A percentile compares a stretch with the other conserved stretches of the same genome.
Conservation (phyloP, 2,113 vertebrate genomes). For the Gymnarchus niloticus region DNA sequence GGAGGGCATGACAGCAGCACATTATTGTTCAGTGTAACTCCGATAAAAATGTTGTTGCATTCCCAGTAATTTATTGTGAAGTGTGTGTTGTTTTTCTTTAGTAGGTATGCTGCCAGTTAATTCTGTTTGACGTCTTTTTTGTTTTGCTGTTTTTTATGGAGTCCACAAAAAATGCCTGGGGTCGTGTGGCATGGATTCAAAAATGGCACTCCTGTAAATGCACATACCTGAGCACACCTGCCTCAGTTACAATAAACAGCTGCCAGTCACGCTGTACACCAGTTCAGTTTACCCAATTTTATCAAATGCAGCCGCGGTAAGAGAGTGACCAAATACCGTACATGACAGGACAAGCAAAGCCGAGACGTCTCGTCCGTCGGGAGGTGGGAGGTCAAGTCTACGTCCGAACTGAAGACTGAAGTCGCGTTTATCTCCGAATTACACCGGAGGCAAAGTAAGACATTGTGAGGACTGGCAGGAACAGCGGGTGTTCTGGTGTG, state of each 20-base stretch:
- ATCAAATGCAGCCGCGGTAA: neutral
- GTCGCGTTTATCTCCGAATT: too few relatives aligned
- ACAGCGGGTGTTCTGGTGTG: too few relatives aligned
- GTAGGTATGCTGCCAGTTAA: neutral
- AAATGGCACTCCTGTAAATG: neutral
- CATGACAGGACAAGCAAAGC: neutral
- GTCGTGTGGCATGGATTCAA: conserved; percentile 43
- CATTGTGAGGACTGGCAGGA: neutral
- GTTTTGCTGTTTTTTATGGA: neutral
- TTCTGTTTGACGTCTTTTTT: neutral
- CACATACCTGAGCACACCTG: conserved; percentile 47
- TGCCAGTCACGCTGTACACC: conserved; percentile 32
- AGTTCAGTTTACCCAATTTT: neutral
- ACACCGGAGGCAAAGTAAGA: neutral
- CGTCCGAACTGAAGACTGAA: too few relatives aligned
- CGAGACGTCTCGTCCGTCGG: neutral
- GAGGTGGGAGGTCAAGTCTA: too few relatives aligned
- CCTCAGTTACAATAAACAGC: conserved; percentile 35
- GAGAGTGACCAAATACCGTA: neutral
- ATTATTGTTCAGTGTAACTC: neutral
- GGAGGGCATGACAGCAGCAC: neutral
- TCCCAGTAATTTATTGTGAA: neutral
- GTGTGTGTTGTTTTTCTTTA: neutral
- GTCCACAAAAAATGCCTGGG: conserved; percentile 22
- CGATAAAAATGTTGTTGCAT: neutral